Percentiles rank a stretch among this genome's conserved stretches.
phyloP scores from a whole-genome alignment of 1,140 invertebrate genomes.

The Heliconius melpomene region DNA sequence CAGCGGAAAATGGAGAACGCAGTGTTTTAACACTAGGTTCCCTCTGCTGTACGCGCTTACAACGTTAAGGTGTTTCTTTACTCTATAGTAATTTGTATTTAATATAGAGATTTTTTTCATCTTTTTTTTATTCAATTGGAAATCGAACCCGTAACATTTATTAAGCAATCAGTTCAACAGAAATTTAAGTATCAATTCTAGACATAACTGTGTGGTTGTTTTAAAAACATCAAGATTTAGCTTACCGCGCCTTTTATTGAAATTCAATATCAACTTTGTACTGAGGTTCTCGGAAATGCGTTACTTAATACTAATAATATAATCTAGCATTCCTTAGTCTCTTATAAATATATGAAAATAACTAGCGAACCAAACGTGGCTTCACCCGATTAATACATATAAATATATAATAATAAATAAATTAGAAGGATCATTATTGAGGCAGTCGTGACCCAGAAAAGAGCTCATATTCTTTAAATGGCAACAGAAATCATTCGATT shows the following conservation, averaged over 20 bases:
- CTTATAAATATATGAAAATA: neutral
- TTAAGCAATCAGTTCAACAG: neutral
- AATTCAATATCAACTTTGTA: neutral
- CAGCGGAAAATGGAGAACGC: neutral
- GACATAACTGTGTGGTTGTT: neutral
- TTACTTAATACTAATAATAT: neutral
- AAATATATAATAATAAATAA: neutral
- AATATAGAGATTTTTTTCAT: no score
- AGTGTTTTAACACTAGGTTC: neutral
- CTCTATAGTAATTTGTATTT: neutral
- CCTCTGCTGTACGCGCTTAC: neutral
- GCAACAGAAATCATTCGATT: no score
- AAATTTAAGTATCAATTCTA: neutral
- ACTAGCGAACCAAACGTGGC: neutral
- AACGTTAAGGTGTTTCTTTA: neutral
- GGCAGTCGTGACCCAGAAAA: no score
- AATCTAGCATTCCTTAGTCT: neutral
- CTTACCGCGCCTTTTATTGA: neutral
- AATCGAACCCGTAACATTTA: neutral
- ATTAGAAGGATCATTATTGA: no score
- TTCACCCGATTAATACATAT: neutral
- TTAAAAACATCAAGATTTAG: slow-evolving; percentile 1
- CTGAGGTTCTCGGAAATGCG: neutral
- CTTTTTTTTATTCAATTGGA: neutral
- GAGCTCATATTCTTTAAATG: no score